Percentiles rank a stretch among this genome's conserved stretches.
Conservation (phyloP, 2,113 vertebrate species). For the Phrynosoma platyrhinos region DNA sequence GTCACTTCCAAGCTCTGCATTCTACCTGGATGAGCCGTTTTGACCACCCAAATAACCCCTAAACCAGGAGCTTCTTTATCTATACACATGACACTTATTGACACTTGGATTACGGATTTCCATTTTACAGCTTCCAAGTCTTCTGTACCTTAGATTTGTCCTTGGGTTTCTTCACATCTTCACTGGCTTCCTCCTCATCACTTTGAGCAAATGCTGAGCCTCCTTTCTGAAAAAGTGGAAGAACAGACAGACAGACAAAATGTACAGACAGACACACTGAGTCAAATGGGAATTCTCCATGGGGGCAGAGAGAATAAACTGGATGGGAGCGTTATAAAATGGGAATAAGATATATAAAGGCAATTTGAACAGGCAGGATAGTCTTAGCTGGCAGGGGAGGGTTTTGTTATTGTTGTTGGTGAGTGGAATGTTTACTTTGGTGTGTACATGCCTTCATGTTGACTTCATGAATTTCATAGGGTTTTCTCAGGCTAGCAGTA, state of each 20-base stretch:
- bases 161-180: constrained; percentile 32
- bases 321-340: neutral
- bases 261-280: neutral
- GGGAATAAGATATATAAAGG: neutral
- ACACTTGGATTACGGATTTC: neutral
- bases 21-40: neutral
- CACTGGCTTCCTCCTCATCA: constrained; percentile 57
- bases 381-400: no score
- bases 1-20: neutral
- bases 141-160: constrained; percentile 64
- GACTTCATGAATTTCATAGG: no score
- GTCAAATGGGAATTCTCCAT: neutral
- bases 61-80: no score
- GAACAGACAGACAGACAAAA: neutral
- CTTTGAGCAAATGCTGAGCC: constrained; percentile 45
- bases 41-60: no score
- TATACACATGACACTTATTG: neutral
- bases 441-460: no score
- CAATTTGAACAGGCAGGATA: neutral
- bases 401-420: neutral
- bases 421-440: neutral
- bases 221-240: constrained; percentile 38
- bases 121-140: neutral
- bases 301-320: neutral
- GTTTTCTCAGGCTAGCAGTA: no score